These are phyloP conservation scores for Rafetus swinhoei DNA, from an alignment of 2,113 vertebrate genomes.

Conservation along the genomic window DNA sequence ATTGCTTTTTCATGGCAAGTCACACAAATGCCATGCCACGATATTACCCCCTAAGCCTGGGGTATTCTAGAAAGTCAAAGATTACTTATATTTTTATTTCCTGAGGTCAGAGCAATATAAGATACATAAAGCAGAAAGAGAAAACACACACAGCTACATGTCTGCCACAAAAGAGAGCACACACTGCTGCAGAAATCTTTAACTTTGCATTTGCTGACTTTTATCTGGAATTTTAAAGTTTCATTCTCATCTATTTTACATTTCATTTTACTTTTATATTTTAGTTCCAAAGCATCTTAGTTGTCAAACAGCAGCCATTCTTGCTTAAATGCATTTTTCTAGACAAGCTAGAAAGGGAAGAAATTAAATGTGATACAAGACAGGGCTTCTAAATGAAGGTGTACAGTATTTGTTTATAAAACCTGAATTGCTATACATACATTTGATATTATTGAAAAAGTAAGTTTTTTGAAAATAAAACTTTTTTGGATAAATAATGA, in stretches of 20 bases:
- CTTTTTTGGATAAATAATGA: slow-evolving; percentile 38
- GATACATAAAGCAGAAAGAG: not conserved
- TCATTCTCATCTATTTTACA: slow-evolving; percentile 13
- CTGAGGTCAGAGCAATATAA: not conserved
- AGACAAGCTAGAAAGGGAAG: slow-evolving; percentile 19
- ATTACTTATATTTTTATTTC: slow-evolving; percentile 1
- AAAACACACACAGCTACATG: not conserved
- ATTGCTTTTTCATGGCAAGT: not conserved
- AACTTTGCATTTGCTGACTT: not conserved
- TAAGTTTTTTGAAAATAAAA: slow-evolving; percentile 41
- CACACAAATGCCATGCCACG: slow-evolving; percentile 9
- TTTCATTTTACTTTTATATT: not conserved
- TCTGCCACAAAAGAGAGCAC: not conserved
- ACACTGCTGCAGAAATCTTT: not conserved
- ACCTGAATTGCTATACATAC: slow-evolving; percentile 42
- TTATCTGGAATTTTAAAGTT: not conserved
- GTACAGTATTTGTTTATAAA: slow-evolving; percentile 45
- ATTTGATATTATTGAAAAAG: slow-evolving; percentile 63
- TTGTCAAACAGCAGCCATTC: slow-evolving; percentile 53
- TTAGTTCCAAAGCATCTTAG: slow-evolving; percentile 18
- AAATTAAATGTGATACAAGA: slow-evolving; percentile 57
- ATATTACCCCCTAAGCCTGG: not conserved
- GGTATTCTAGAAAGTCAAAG: not conserved
- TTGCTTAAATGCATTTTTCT: slow-evolving; percentile 46
- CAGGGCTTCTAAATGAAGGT: slow-evolving; percentile 50